Percentiles rank a stretch among this genome's conserved stretches.
phyloP scores from a whole-genome alignment of 2,888 invertebrate genomes.

The Kuschelorhynchus macadamiae region DNA sequence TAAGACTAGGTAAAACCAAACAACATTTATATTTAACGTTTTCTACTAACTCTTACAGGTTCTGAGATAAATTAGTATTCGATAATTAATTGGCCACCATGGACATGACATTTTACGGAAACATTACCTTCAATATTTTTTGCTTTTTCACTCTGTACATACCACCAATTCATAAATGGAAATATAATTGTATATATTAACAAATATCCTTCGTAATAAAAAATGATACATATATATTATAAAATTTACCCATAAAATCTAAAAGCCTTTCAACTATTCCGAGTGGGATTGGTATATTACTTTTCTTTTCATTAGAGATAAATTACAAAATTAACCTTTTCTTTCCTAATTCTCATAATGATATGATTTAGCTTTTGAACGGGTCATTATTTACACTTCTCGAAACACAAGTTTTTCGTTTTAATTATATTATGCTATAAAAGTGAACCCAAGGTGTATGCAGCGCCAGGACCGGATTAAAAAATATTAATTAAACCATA shows the following conservation, averaged over 20 bases:
- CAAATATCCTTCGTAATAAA: too few species aligned
- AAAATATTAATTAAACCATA: not conserved
- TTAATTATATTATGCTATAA: constrained; percentile 35
- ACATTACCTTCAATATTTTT: too few species aligned
- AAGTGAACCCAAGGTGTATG: constrained; percentile 24
- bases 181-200: constrained; percentile 9
- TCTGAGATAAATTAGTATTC: too few species aligned
- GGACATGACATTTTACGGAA: too few species aligned
- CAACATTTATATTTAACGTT: too few species aligned
- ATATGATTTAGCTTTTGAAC: constrained; percentile 28
- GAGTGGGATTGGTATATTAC: constrained; percentile 13
- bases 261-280: too few species aligned
- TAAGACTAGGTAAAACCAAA: too few species aligned
- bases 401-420: constrained; percentile 15
- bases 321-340: constrained; percentile 29
- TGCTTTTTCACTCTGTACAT: too few species aligned
- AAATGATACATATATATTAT: not conserved
- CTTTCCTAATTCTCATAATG: constrained; percentile 19
- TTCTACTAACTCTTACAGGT: too few species aligned
- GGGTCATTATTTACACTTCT: constrained; percentile 30
- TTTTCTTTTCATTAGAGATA: constrained; percentile 23
- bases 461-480: constrained; percentile 11
- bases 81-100: too few species aligned
- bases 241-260: constrained; percentile 8
- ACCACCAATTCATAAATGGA: too few species aligned